phyloP scores from a whole-genome alignment of 2,113 vertebrate genomes.

The Phrynocephalus versicolor region DNA sequence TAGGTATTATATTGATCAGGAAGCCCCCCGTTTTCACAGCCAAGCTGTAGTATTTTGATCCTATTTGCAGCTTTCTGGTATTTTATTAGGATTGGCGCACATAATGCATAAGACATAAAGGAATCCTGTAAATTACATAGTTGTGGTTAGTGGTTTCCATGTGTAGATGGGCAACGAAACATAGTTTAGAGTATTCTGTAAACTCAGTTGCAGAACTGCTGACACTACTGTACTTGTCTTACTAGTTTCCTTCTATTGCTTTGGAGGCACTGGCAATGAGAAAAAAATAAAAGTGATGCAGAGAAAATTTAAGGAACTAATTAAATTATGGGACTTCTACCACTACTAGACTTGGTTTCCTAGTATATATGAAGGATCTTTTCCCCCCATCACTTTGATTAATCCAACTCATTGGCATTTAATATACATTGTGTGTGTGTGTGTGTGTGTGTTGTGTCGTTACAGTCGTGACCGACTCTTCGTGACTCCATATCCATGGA shows the following conservation, averaged over 20 bases:
- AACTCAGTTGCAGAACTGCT: background rate
- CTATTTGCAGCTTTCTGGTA: background rate
- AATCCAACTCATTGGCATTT: background rate
- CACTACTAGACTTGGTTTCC: background rate
- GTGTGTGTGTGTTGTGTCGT: too few species aligned
- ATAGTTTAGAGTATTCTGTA: background rate
- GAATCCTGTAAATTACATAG: background rate
- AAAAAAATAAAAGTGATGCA: background rate
- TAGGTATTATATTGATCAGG: background rate
- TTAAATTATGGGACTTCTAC: background rate
- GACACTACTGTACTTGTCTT: background rate
- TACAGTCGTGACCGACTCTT: too few species aligned
- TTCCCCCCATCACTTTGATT: background rate
- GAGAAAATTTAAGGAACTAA: background rate
- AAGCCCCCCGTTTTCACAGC: background rate
- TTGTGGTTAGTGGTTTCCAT: background rate
- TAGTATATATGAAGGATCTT: background rate
- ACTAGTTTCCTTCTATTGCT: background rate
- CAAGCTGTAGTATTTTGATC: background rate
- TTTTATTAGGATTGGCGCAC: background rate
- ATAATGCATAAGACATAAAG: background rate
- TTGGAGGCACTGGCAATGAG: background rate
- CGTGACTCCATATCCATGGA: too few species aligned
- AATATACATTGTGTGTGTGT: too few species aligned
- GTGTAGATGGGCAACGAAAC: background rate